phyloP scores from a whole-genome alignment of 2,888 invertebrate genomes.

The Dysmachus trigonus region DNA sequence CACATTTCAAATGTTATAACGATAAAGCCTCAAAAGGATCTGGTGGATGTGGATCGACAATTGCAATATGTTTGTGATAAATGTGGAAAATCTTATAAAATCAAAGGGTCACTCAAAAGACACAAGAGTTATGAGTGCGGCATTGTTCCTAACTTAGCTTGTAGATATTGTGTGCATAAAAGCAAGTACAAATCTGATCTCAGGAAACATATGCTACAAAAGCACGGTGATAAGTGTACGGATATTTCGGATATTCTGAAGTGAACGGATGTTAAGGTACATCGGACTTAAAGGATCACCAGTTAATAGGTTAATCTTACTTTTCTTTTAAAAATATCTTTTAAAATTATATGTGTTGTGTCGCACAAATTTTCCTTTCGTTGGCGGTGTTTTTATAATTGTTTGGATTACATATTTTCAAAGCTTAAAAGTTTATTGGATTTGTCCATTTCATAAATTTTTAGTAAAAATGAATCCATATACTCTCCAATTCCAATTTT shows the following conservation, averaged over 20 bases:
- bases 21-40: neutral
- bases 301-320: slow-evolving; percentile 20
- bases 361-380: neutral
- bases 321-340: neutral
- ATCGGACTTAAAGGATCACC: neutral
- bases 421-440: neutral
- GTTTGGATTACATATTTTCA: neutral
- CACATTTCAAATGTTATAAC: neutral
- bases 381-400: neutral
- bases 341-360: neutral
- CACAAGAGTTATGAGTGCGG: slow-evolving; percentile 80
- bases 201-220: slow-evolving; percentile 62
- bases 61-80: slow-evolving; percentile 69
- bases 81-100: slow-evolving; percentile 85
- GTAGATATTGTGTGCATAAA: slow-evolving; percentile 62
- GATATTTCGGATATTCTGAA: slow-evolving; percentile 48
- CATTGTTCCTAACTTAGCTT: slow-evolving; percentile 59
- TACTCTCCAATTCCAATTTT: neutral
- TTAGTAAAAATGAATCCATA: neutral
- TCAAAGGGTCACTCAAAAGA: slow-evolving; percentile 79
- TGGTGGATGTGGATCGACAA: neutral
- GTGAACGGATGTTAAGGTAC: neutral
- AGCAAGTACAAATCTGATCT: slow-evolving; percentile 64
- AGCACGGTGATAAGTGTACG: slow-evolving; percentile 55
- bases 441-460: neutral